A percentile compares a stretch with the other conserved stretches of the same genome.
Conservation (phyloP, 2,113 vertebrate species). For the Promerops cafer region DNA sequence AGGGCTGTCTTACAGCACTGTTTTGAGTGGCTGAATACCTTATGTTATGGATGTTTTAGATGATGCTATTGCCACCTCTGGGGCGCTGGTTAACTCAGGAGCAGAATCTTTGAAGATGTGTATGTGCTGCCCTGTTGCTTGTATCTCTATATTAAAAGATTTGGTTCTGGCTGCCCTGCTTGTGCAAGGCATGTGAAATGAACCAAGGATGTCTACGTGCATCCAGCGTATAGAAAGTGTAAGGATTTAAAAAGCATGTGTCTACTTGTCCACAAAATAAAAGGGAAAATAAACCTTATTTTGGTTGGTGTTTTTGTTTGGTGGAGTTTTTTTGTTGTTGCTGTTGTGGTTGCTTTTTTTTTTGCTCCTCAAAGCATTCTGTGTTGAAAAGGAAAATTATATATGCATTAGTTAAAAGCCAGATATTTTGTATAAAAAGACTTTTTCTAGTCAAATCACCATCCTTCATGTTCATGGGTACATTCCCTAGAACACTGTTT, state of each 20-base stretch:
- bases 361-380: not conserved
- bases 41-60: not conserved
- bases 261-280: not conserved
- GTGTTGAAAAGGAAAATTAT: not conserved
- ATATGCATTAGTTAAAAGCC: not conserved
- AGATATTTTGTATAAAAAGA: not conserved
- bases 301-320: not conserved
- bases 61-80: not conserved
- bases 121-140: fast-evolving
- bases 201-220: not conserved
- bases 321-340: not conserved
- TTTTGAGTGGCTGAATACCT: not conserved
- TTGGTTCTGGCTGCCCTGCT: not conserved
- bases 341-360: fast-evolving
- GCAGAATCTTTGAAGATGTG: not conserved
- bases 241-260: not conserved
- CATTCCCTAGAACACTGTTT: not conserved
- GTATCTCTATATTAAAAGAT: not conserved
- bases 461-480: not conserved
- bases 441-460: not conserved
- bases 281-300: not conserved
- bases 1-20: not conserved
- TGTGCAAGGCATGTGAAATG: not conserved
- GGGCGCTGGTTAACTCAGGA: not conserved
- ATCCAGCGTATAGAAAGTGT: not conserved